phyloP scores from a whole-genome alignment of 2,113 vertebrate genomes.

The Cygnus buccinator region DNA sequence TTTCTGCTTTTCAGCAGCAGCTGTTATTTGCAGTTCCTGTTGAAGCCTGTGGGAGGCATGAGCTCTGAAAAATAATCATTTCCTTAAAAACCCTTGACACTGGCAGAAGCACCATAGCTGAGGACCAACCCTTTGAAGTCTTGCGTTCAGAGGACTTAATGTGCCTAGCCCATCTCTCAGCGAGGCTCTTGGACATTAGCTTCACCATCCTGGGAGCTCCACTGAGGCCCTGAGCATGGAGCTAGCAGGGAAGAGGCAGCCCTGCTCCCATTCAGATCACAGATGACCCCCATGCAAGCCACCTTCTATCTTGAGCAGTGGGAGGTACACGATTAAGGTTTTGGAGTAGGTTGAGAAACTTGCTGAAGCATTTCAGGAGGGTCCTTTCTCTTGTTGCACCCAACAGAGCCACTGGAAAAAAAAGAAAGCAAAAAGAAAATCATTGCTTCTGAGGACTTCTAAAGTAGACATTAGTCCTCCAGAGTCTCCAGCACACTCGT shows the following conservation, averaged over 20 bases:
- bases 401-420: neutral
- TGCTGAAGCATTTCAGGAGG: neutral
- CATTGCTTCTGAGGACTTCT: neutral
- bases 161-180: neutral
- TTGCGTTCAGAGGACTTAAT: neutral
- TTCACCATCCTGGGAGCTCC: neutral
- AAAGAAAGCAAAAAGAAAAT: neutral
- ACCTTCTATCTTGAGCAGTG: neutral
- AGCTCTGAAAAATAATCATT: neutral
- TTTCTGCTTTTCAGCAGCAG: neutral
- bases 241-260: neutral
- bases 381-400: neutral
- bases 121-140: neutral
- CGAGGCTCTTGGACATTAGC: neutral
- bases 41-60: neutral
- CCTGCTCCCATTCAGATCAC: neutral
- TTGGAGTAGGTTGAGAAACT: neutral
- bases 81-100: neutral
- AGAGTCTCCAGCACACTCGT: neutral
- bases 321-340: neutral
- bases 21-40: neutral
- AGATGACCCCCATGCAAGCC: neutral
- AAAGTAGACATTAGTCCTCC: neutral
- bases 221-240: fast-evolving
- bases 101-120: neutral